Evolutionary conservation across 2,797 vertebrate genomes (phyloP).

Genomic region (Stomatorhinus walkeri): DNA sequence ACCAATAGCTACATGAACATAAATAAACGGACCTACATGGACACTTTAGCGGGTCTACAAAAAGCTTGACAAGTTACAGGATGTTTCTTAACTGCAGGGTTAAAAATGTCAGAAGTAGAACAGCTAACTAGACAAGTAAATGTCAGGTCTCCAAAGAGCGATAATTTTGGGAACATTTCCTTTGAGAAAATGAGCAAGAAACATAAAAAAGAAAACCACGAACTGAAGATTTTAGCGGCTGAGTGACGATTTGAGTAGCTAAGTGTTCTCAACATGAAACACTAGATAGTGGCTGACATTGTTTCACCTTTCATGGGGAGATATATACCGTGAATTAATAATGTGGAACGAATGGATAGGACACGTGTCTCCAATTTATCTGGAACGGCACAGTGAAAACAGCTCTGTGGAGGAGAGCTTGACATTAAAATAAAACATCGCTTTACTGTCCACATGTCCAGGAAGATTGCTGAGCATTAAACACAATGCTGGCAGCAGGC

Average conservation of each 20-base stretch:
- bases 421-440: constrained; percentile 18
- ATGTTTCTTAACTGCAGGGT: background rate
- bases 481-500: background rate
- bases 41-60: background rate
- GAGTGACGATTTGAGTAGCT: background rate
- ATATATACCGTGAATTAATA: constrained; percentile 9
- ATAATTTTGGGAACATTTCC: background rate
- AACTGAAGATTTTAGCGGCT: background rate
- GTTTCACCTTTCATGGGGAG: background rate
- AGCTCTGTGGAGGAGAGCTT: background rate
- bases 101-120: background rate
- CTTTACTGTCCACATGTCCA: background rate
- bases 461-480: background rate
- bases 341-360: constrained; percentile 18
- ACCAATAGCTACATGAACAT: background rate
- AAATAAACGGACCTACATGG: background rate
- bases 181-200: background rate
- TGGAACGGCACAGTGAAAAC: constrained; percentile 1
- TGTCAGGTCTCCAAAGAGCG: background rate
- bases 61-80: background rate
- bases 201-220: background rate
- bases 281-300: constrained; percentile 2
- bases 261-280: background rate
- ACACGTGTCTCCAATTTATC: constrained; percentile 1
- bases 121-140: background rate